Base-by-base conservation (phyloP, 1,140 invertebrate species). In the Drosophila sechellia region DNA sequence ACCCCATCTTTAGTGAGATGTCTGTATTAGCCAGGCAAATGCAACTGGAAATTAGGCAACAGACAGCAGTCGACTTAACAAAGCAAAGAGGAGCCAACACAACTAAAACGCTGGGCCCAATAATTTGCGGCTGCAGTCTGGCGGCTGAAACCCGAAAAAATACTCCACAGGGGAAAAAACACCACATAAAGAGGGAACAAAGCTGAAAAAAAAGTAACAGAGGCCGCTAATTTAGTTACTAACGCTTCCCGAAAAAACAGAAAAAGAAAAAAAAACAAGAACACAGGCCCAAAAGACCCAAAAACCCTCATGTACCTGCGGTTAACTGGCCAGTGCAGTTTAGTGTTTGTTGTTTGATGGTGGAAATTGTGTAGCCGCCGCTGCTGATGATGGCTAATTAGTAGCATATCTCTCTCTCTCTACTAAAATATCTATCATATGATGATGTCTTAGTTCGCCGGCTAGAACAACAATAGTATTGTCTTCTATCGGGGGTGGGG, bases 331-430 rank as follows among this genome's bases (percentile, higher is more conserved):
- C 63, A 75, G 58, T 69, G 72, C 77, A 69, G 49, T 78, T 75
- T 57, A 40, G 48, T 77, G 48, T 50, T 34, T 50, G 27, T 15
- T 50, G 48, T 50, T 27, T 34, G 46, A 34, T 50, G 48, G 31
- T 50, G 59, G 50, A 64, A 85, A 84, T 58, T 84, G 81, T 79
- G 76, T 84, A 69, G 64, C 65, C 78, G 83, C 83, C 58, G 78
- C 63, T 83, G 83, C 65, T 84, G 81, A 84, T 86, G 83, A 87
- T 83, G 83, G 83, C 83, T 86, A 86, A 86, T 86, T 86, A 86
- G 83, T 79, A 61, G 15, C 31, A 20, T 34, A 20, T 34, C 10
- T n/a, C 20, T 6, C 31, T 3, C 31, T 10, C 17, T 2, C 31
- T n/a, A 49, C 17, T 31, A 8, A 48, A 55, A 25, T 48, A 69